Conservation (phyloP, 2,113 vertebrate genomes). For the Tricholaema leucomelas region DNA sequence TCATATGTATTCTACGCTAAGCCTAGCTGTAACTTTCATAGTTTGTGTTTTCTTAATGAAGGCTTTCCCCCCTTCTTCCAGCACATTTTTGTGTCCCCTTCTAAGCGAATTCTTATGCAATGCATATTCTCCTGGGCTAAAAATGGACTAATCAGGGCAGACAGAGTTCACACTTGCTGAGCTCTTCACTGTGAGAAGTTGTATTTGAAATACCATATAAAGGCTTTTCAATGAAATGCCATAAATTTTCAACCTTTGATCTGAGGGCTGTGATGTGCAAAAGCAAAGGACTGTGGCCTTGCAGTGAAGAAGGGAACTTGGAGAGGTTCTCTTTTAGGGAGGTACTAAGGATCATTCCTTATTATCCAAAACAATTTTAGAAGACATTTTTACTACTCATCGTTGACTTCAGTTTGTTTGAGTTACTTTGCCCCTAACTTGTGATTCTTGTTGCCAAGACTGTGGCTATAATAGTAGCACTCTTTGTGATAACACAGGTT, state of each 20-base stretch:
- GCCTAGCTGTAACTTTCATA: not conserved
- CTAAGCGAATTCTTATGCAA: not conserved
- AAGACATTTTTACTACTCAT: not conserved
- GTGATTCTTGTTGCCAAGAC: not conserved
- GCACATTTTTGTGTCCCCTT: not conserved
- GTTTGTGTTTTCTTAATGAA: not conserved
- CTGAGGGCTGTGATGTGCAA: not conserved
- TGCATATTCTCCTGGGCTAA: not conserved
- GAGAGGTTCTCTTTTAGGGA: not conserved
- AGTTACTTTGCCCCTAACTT: not conserved
- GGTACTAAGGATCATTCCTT: not conserved
- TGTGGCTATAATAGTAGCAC: not conserved
- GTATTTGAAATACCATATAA: constrained; percentile 7
- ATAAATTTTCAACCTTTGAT: not conserved
- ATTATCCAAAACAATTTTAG: not conserved
- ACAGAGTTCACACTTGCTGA: not conserved
- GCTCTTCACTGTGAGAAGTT: constrained; percentile 10
- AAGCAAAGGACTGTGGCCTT: not conserved
- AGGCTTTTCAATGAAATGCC: not conserved
- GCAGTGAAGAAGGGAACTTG: not conserved
- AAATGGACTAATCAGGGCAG: constrained; percentile 8
- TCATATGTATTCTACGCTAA: not conserved
- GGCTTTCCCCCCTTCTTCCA: not conserved
- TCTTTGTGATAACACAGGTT: not conserved
- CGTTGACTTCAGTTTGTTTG: not conserved